phyloP scores from a whole-genome alignment of 2,888 invertebrate genomes.

The Calephelis perditalis region DNA sequence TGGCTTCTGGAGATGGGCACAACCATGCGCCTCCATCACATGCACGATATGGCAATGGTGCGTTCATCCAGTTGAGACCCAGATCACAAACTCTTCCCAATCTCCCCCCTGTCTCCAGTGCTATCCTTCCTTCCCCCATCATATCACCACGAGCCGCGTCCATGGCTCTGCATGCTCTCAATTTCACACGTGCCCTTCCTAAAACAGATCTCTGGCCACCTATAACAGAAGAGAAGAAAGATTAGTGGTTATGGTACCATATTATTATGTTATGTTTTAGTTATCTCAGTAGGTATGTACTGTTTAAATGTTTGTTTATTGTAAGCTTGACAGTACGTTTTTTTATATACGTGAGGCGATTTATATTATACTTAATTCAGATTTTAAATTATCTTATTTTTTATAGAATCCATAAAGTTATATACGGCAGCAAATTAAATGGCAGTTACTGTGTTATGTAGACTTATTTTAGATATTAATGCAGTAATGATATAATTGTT shows the following conservation, averaged over 20 bases:
- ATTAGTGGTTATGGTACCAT: slow-evolving; percentile 32
- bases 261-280: not conserved
- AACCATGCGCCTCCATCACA: slow-evolving; percentile 70
- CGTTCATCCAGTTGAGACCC: slow-evolving; percentile 66
- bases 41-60: slow-evolving; percentile 69
- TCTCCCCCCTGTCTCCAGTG: slow-evolving; percentile 33
- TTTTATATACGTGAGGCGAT: not conserved
- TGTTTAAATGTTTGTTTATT: too few species aligned
- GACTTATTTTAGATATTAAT: too few species aligned
- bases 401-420: too few species aligned
- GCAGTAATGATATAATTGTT: too few species aligned
- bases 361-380: not conserved
- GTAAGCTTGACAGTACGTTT: too few species aligned
- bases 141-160: slow-evolving; percentile 50
- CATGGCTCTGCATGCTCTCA: slow-evolving; percentile 58
- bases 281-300: not conserved
- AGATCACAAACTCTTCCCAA: slow-evolving; percentile 37
- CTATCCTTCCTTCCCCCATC: slow-evolving; percentile 48
- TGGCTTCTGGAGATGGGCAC: slow-evolving; percentile 61
- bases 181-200: slow-evolving; percentile 60
- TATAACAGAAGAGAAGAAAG: slow-evolving; percentile 55
- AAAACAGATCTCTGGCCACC: slow-evolving; percentile 65
- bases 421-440: too few species aligned
- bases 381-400: not conserved
- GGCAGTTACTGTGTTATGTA: too few species aligned